phyloP scores from a whole-genome alignment of 2,888 invertebrate species.

The Acleris laterana region DNA sequence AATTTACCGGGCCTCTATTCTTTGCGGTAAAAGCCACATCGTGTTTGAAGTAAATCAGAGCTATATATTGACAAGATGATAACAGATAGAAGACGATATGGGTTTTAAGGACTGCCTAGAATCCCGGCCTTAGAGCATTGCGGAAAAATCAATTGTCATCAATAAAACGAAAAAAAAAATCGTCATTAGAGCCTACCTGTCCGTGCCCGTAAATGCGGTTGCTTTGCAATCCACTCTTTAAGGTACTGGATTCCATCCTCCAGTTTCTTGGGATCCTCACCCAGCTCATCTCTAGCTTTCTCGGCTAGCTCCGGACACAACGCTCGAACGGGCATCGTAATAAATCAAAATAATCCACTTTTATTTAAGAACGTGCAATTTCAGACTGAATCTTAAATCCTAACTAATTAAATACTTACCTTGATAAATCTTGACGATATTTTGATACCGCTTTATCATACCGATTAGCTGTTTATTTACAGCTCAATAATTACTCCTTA shows the following conservation, averaged over 20 bases:
- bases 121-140: no score
- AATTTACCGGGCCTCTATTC: no score
- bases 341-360: background rate
- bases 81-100: no score
- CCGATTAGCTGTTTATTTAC: constrained; percentile 6
- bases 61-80: no score
- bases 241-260: constrained; percentile 76
- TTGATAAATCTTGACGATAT: constrained; percentile 1
- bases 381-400: background rate
- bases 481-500: background rate
- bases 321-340: constrained; percentile 58
- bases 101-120: no score
- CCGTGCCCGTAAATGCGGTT: constrained; percentile 79
- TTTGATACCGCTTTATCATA: constrained; percentile 5
- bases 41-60: no score
- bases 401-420: constrained; percentile 1
- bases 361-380: constrained; percentile 2
- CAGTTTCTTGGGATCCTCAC: constrained; percentile 79
- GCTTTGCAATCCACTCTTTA: constrained; percentile 83
- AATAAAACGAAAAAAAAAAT: no score
- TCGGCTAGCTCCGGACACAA: constrained; percentile 60
- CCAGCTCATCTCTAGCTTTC: constrained; percentile 78
- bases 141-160: no score
- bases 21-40: no score
- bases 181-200: constrained; percentile 49